A percentile compares a stretch with the other conserved stretches of the same genome.
phyloP scores from a whole-genome alignment of 2,797 vertebrate genomes.

The Paedocypris micromegethes region DNA sequence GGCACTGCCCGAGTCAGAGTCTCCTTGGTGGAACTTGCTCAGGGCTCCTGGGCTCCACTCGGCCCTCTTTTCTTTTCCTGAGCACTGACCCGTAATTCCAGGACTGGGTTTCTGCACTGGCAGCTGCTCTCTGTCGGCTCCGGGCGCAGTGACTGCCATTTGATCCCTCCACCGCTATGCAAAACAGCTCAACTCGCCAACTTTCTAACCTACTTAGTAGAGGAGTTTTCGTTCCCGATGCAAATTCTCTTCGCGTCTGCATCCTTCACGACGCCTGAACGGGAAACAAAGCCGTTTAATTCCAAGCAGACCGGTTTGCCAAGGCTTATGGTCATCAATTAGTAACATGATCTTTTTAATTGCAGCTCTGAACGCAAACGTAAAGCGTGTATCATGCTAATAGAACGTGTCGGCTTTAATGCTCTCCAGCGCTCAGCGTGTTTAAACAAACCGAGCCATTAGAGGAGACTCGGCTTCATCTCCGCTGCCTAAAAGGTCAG shows the following conservation, averaged over 20 bases:
- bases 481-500: slow-evolving; percentile 44
- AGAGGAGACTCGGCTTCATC: slow-evolving; percentile 36
- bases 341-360: slow-evolving; percentile 65
- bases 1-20: neutral
- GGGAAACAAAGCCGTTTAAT: slow-evolving; percentile 57
- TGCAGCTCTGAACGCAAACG: slow-evolving; percentile 57
- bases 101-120: slow-evolving; percentile 12
- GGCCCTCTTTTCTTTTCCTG: neutral
- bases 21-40: slow-evolving; percentile 1
- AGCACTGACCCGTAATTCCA: slow-evolving; percentile 27
- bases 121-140: slow-evolving; percentile 33
- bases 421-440: slow-evolving; percentile 33
- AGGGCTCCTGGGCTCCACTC: neutral
- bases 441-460: slow-evolving; percentile 35
- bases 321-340: slow-evolving; percentile 61
- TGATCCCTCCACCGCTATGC: slow-evolving; percentile 40
- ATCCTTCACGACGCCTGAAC: slow-evolving; percentile 43
- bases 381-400: slow-evolving; percentile 50
- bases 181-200: slow-evolving; percentile 22
- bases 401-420: slow-evolving; percentile 55
- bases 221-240: slow-evolving; percentile 55
- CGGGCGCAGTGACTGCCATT: slow-evolving; percentile 48
- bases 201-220: slow-evolving; percentile 50
- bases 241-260: slow-evolving; percentile 52
- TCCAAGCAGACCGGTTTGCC: slow-evolving; percentile 51